Base-by-base conservation (phyloP, 2,113 vertebrate species). In the Phyllostomus hastatus region DNA sequence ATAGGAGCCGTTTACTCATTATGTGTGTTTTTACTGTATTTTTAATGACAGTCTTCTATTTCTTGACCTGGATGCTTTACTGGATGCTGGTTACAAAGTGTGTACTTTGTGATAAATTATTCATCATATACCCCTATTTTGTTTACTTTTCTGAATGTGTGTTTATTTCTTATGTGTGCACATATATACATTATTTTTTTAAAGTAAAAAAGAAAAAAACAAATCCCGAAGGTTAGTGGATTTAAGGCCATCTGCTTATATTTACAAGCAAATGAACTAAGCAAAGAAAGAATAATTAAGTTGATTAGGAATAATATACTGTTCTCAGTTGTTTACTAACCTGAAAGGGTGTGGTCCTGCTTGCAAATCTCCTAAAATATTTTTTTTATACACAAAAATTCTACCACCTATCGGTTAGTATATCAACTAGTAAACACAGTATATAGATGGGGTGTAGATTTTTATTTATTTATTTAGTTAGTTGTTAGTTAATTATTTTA, bases 201-300 rank as follows among this genome's bases (percentile, higher is more conserved):
- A 0, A 84, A 69, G 67, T 48, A 70, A 9, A 70, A 9, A 38
- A 52, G 2, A n/a, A 43, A 90, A 82, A n/a, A 67, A 9, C n/a
- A 43, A 89, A n/a, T 91, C 73, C 83, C 83, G 86, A 88, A 95
- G 24, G 50, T 79, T 83, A 86, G 73, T 82, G 43, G 80, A 52
- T 66, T 91, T 73, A 38, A 89, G 79, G 80, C 85, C 84, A 95
- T 88, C 85, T 93, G 92, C 67, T 81, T 92, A 61, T 57, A 95
- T 94, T 94, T 95, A 88, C 59, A 85, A 70, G 64, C n/a, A 22
- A 95, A 96, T 43, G 50, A 97, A 59, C 66, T 84, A 95, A 96
- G 17, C 81, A 84, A 97, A 92, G 72, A 48, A 84, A 88, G 52
- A 20, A 22, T 84, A 84, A 92, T 88, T 90, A 81, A 84, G 76